Percentiles rank a stretch among this genome's conserved stretches.
phyloP scores from a whole-genome alignment of 2,888 invertebrate species.

The Apamea anceps region DNA sequence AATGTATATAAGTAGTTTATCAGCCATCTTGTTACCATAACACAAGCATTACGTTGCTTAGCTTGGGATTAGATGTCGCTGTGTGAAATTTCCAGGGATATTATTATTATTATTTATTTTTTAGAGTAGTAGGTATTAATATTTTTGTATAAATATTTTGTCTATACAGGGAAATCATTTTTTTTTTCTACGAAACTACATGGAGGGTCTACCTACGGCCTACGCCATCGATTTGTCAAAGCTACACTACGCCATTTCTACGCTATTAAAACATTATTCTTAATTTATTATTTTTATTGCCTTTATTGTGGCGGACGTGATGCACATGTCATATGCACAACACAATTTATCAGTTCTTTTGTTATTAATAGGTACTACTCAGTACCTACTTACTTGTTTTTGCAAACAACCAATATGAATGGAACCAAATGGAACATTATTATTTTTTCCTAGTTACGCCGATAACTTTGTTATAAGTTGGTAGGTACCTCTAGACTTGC shows the following conservation, averaged over 20 bases:
- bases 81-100: too few relatives aligned
- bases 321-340: neutral
- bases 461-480: slow-evolving; percentile 16
- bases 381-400: neutral
- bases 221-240: neutral
- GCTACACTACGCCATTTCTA: neutral
- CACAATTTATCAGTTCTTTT: slow-evolving; percentile 20
- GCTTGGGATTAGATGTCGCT: too few relatives aligned
- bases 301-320: neutral
- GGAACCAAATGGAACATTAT: slow-evolving; percentile 8
- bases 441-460: neutral
- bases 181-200: slow-evolving; percentile 1
- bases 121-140: too few relatives aligned
- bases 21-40: too few relatives aligned
- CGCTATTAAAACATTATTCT: neutral
- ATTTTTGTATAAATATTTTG: too few relatives aligned
- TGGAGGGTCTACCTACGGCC: neutral
- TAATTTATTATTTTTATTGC: slow-evolving; percentile 12
- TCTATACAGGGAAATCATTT: neutral
- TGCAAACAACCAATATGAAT: neutral
- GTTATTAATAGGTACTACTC: neutral
- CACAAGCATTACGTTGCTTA: too few relatives aligned
- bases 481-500: too few relatives aligned
- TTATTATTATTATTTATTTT: too few relatives aligned
- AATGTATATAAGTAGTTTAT: too few relatives aligned